phyloP scores from a whole-genome alignment of 2,888 invertebrate genomes.

The Branchipolynoe longqiensis region DNA sequence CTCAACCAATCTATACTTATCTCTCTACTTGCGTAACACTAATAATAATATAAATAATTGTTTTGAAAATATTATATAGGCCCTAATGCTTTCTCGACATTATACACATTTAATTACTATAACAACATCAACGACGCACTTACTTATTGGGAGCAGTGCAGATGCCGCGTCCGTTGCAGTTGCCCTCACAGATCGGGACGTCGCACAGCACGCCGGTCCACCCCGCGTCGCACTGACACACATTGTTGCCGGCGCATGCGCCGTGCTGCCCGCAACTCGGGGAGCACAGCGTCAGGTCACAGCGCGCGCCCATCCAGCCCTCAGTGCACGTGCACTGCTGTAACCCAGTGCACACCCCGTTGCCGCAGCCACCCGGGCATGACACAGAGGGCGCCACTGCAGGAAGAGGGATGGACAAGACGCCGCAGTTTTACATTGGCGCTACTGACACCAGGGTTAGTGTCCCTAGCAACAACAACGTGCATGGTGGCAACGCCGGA shows the following conservation, averaged over 20 bases:
- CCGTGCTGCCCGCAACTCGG: background rate
- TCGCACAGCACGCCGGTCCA: constrained; percentile 33
- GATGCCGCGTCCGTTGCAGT: constrained; percentile 47
- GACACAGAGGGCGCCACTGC: background rate
- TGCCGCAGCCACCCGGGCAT: constrained; percentile 11
- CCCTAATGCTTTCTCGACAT: too few relatives aligned
- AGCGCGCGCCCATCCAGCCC: constrained; percentile 49
- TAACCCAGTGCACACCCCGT: background rate
- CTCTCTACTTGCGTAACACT: too few relatives aligned
- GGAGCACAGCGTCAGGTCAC: background rate
- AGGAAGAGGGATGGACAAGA: background rate
- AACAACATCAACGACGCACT: too few relatives aligned
- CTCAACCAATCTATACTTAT: too few relatives aligned
- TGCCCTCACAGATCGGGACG: constrained; percentile 7
- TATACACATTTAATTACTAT: too few relatives aligned
- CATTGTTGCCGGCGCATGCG: constrained; percentile 2
- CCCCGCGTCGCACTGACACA: constrained; percentile 33
- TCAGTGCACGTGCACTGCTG: background rate
- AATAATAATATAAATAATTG: too few relatives aligned
- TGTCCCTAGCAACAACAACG: too few relatives aligned
- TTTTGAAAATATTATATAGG: too few relatives aligned
- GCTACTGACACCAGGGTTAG: too few relatives aligned
- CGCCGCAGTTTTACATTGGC: background rate
- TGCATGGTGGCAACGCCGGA: too few relatives aligned
- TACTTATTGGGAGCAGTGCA: constrained; percentile 51